Evolutionary conservation across 2,888 invertebrate genomes (phyloP), one percentile per base, ranked within the genome.

Genomic region (Argyra leucocephala): DNA sequence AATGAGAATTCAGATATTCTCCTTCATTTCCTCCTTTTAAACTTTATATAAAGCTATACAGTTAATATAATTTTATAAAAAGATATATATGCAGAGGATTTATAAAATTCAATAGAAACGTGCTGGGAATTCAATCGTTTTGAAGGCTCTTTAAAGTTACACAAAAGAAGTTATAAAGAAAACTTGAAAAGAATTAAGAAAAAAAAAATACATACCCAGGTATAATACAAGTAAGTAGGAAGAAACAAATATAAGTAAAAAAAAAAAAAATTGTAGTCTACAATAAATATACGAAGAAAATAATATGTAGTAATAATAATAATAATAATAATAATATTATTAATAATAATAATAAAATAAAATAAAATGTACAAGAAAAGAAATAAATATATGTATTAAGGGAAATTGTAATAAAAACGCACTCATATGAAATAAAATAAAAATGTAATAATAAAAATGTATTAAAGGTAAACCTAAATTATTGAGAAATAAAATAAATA

Each of bases 51-150:
- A n/a, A n/a, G n/a, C n/a, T n/a, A n/a, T n/a, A n/a, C n/a, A n/a
- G n/a, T n/a, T n/a, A n/a, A 31, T 31, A 31, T 31, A 10, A 31
- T 31, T 10, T 31, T 31, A 12, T 48, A 15, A 18, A 48, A 37
- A 37, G 3, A 37, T 18, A 18, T 48, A n/a, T 48, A 48, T 18
- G 48, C 18, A 18, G 3, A 48, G 18, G 48, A 48, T 48, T 48
- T 48, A 48, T 48, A 48, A 48, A 48, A 48, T 18, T 18, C 48
- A 18, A 48, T 48, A 48, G 15, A 48, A 48, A 48, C 48, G 48
- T 48, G 48, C 48, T 48, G 48, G n/a, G 48, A 48, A 48, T 48
- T 48, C 48, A 48, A 48, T 48, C 48, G 48, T 48, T 12, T 48
- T 48, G 12, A 48, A 48, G 48, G 48, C 12, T 18, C 48, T 48